Conservation (phyloP, 2,888 invertebrate species). For the Fabriciana adippe region DNA sequence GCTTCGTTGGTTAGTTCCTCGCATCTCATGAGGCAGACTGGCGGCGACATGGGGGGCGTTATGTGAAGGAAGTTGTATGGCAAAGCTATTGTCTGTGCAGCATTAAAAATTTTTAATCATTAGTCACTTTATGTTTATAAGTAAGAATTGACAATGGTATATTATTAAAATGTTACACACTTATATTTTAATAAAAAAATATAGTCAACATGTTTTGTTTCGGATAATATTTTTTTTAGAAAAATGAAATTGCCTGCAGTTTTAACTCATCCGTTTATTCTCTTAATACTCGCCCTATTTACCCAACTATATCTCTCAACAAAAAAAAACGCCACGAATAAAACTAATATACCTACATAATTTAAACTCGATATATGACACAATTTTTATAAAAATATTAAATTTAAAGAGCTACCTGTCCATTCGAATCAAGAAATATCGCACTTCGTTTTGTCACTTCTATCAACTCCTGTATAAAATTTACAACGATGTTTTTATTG, state of each 20-base stretch:
- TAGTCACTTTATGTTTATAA: no score
- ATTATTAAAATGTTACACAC: no score
- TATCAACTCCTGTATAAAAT: slow-evolving; percentile 86
- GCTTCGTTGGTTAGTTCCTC: slow-evolving; percentile 84
- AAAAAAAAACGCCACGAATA: no score
- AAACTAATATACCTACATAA: no score
- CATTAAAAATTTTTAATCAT: not conserved
- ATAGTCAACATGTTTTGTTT: no score
- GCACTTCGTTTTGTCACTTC: slow-evolving; percentile 89
- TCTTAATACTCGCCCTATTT: no score
- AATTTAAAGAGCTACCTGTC: slow-evolving; percentile 46
- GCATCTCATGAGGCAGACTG: slow-evolving; percentile 83
- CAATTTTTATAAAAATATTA: not conserved
- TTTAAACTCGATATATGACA: no score
- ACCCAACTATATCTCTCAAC: no score
- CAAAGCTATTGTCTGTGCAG: slow-evolving; percentile 48
- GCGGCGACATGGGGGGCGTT: slow-evolving; percentile 93
- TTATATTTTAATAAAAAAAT: no score
- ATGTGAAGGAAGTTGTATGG: slow-evolving; percentile 94
- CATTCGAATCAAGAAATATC: slow-evolving; percentile 87
- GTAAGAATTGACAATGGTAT: no score
- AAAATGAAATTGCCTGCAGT: not conserved
- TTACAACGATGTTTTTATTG: slow-evolving; percentile 87
- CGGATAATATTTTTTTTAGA: not conserved
- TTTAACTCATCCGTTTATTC: no score